Base-by-base conservation (phyloP, 2,888 invertebrate genomes). In the Euclidia mi region DNA sequence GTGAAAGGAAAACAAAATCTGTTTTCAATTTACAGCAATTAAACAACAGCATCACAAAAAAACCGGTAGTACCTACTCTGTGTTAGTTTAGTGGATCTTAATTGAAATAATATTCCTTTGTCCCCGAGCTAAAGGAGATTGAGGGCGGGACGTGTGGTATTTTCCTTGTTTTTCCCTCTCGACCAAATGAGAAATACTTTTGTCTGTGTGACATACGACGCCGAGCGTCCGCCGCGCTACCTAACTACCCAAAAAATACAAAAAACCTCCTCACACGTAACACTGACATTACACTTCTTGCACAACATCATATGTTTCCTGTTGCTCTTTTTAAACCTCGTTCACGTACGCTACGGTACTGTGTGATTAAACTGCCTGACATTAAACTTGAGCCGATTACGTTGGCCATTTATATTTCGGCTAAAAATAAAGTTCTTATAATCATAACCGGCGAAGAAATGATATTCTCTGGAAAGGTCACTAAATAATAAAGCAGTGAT, bases 101-200 rank as follows among this genome's bases (percentile, higher is more conserved):
- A 90, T 91, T 90, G 89, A 90, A 90, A 91, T 90, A 89, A 91
- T 89, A 90, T 90, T 89, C 85, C 87, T 89, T 88, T 89, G 89
- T 89, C 81, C 81, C 71, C 78, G 77, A 80, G 82, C 84, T 81
- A 87, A 85, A 87, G 84, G 85, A 89, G 89, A 90, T 90, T 85
- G 87, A 83, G 86, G 85, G 79, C 73, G 85, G 86, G 78, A 82
- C 85, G 84, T 83, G 84, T 72, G 79, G 81, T 77, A 80, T 87
- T 86, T 81, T 87, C 82, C 82, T 86, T 88, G 86, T 87, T 89
- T 89, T 88, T 82, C 82, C 74, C 80, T 84, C 79, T 76, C 71
- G 76, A 79, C 74, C 82, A 88, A 90, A 91, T 89, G 91, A 89
- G 87, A 91, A 91, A 90, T 90, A 89, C 87, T 90, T 91, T 87